Percentiles rank a stretch among this genome's conserved stretches.
Evolutionary conservation across 1,140 invertebrate species (phyloP).

Genomic region (Whitmania pigra): DNA sequence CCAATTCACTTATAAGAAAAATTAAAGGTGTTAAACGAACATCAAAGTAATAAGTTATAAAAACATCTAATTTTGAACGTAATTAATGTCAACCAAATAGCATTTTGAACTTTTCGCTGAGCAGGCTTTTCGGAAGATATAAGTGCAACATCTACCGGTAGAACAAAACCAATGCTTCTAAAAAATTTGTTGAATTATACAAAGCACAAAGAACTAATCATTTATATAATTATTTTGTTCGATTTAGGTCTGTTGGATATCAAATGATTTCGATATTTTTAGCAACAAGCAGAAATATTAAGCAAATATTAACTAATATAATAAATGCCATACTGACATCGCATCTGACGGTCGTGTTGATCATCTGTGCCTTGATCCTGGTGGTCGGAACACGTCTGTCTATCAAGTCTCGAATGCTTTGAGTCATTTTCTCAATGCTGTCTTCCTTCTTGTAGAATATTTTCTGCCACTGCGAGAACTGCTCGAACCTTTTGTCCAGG

Average conservation of each 20-base stretch:
- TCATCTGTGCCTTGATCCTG: background rate
- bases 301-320: no score
- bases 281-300: background rate
- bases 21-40: no score
- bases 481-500: background rate
- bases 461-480: background rate
- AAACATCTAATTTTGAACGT: no score
- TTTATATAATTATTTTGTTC: background rate
- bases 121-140: no score
- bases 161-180: no score
- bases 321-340: background rate
- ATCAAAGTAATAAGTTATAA: no score
- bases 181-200: no score
- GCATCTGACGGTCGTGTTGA: slow-evolving; percentile 2
- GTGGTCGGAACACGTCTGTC: background rate
- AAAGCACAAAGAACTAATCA: no score
- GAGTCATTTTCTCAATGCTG: background rate
- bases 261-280: background rate
- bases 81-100: no score
- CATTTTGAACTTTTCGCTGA: no score
- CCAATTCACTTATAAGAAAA: no score
- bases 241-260: background rate
- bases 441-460: background rate
- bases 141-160: no score
- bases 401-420: background rate